Evolutionary conservation across 2,113 vertebrate species (phyloP).

Genomic region (Phylloscopus trochiloides): DNA sequence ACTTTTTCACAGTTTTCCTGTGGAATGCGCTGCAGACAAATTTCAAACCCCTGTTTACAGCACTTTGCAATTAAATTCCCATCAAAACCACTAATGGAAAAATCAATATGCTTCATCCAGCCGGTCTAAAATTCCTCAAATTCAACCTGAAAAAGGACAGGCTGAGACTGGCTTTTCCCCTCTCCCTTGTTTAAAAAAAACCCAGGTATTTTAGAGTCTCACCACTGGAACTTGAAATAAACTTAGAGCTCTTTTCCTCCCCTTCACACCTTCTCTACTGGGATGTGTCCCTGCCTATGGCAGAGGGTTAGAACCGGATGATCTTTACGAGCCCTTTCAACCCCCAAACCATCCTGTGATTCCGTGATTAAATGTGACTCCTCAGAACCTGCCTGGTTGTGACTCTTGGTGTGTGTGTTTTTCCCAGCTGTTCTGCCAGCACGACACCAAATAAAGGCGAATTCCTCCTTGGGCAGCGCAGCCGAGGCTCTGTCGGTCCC

Average conservation of each 20-base stretch:
- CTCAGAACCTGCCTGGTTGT: neutral
- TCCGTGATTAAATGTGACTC: neutral
- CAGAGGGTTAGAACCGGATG: neutral
- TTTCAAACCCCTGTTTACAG: neutral
- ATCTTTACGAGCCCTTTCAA: neutral
- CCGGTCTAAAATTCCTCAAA: neutral
- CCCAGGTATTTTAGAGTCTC: neutral
- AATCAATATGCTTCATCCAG: neutral
- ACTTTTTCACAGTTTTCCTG: neutral
- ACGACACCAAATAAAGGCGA: neutral
- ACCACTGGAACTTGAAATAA: neutral
- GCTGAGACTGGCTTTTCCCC: accelerated
- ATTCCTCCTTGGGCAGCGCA: neutral
- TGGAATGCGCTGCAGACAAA: neutral
- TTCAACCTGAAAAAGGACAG: neutral
- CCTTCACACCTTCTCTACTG: neutral
- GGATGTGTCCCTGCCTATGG: neutral
- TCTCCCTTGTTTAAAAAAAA: neutral
- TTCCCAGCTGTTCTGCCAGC: neutral
- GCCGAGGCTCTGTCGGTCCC: neutral
- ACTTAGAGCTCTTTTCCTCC: neutral
- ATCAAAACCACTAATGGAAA: slow-evolving; percentile 7
- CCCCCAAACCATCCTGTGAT: neutral
- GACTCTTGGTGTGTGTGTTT: neutral
- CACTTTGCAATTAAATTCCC: neutral